Evolutionary conservation across 2,888 invertebrate species (phyloP).

Genomic region (Cybosia mesomella): DNA sequence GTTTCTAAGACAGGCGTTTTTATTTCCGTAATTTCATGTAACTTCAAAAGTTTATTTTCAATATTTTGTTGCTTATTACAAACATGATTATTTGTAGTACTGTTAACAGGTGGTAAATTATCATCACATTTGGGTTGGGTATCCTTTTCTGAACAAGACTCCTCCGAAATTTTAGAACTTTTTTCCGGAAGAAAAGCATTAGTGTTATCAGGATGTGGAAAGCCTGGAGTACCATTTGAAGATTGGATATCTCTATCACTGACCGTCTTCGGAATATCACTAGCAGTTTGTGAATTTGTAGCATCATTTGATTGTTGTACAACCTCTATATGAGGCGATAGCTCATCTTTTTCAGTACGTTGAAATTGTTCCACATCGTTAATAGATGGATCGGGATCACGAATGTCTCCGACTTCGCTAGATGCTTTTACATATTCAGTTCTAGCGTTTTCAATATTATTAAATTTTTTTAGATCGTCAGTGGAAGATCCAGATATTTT

Average conservation of each 20-base stretch:
- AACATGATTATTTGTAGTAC: background rate
- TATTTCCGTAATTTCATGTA: background rate
- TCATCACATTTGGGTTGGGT: background rate
- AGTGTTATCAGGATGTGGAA: background rate
- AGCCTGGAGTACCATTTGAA: background rate
- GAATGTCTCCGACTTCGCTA: background rate
- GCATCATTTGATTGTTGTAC: background rate
- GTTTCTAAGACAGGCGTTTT: background rate
- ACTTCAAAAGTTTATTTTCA: background rate
- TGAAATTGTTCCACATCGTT: background rate
- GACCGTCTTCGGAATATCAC: background rate
- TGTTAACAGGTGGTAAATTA: background rate
- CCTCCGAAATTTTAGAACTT: background rate
- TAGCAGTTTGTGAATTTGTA: background rate
- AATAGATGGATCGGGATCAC: background rate
- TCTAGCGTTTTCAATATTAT: background rate
- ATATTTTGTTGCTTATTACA: background rate
- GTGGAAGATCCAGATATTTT: background rate
- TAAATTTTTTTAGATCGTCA: background rate
- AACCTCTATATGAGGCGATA: background rate
- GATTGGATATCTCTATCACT: background rate
- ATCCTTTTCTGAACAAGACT: background rate
- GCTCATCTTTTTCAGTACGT: background rate
- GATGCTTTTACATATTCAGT: background rate
- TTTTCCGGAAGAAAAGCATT: background rate